Conservation (phyloP, 2,113 vertebrate genomes). For the Scopus umbretta region DNA sequence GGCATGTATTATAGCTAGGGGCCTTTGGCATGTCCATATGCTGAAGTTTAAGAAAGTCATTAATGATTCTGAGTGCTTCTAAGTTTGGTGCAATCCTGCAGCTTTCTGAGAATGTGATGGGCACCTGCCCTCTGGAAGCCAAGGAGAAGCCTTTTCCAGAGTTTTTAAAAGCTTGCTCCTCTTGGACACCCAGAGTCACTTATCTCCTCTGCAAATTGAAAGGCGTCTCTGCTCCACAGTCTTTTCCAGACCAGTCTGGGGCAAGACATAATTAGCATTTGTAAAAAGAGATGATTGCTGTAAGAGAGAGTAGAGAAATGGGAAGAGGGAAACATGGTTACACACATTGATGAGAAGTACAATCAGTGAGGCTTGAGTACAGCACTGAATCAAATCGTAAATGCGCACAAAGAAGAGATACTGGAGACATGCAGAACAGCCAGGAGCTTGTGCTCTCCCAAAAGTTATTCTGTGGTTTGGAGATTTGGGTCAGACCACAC, state of each 20-base stretch:
- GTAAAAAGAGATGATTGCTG: neutral
- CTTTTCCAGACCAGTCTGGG: neutral
- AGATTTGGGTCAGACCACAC: slow-evolving; percentile 16
- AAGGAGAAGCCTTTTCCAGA: neutral
- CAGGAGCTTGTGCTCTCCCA: neutral
- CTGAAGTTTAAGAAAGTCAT: neutral
- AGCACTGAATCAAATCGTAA: neutral
- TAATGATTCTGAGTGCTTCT: neutral
- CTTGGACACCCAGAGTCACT: neutral
- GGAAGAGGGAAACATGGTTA: neutral
- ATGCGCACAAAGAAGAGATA: neutral
- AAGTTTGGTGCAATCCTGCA: neutral
- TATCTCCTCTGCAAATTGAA: neutral
- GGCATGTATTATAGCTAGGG: neutral
- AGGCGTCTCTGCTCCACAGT: neutral
- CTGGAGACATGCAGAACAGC: neutral
- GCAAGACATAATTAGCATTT: neutral
- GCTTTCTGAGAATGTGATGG: neutral
- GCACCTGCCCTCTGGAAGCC: neutral
- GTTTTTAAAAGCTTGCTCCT: neutral
- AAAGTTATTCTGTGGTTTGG: slow-evolving; percentile 14
- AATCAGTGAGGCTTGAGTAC: neutral
- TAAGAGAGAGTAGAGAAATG: neutral
- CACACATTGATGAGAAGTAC: neutral
- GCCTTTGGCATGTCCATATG: neutral